phyloP scores from a whole-genome alignment of 2,113 vertebrate species.

The Sigmodon hispidus region DNA sequence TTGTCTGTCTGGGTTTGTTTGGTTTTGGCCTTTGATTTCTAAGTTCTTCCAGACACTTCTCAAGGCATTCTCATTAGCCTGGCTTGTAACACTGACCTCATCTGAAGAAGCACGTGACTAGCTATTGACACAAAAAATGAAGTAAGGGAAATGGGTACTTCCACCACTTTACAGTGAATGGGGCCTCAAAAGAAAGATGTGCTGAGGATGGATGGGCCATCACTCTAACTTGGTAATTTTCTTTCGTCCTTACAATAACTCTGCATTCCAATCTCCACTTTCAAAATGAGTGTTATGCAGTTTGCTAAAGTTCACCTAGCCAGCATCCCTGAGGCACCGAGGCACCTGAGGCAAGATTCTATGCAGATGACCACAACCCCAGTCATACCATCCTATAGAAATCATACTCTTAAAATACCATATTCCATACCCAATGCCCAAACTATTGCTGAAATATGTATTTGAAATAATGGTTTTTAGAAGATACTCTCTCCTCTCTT shows the following conservation, averaged over 20 bases:
- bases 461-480: not conserved
- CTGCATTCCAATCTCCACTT: not conserved
- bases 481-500: not conserved
- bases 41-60: not conserved
- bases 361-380: not conserved
- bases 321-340: not conserved
- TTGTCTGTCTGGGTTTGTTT: not conserved
- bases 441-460: not conserved
- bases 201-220: not conserved
- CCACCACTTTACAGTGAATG: not conserved
- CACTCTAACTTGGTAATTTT: not conserved
- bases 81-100: not conserved
- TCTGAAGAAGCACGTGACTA: not conserved
- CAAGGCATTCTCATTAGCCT: not conserved
- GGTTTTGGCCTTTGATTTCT: not conserved
- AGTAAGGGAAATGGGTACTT: not conserved
- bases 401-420: not conserved
- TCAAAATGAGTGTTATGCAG: not conserved
- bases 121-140: rapidly evolving
- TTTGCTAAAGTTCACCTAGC: not conserved
- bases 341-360: not conserved
- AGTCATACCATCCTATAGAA: not conserved
- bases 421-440: not conserved
- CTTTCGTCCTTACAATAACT: not conserved
- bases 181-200: not conserved